Evolutionary conservation across 1,140 invertebrate genomes (phyloP), one percentile per base, ranked within the genome.

Genomic region (Drosophila neocordata): DNA sequence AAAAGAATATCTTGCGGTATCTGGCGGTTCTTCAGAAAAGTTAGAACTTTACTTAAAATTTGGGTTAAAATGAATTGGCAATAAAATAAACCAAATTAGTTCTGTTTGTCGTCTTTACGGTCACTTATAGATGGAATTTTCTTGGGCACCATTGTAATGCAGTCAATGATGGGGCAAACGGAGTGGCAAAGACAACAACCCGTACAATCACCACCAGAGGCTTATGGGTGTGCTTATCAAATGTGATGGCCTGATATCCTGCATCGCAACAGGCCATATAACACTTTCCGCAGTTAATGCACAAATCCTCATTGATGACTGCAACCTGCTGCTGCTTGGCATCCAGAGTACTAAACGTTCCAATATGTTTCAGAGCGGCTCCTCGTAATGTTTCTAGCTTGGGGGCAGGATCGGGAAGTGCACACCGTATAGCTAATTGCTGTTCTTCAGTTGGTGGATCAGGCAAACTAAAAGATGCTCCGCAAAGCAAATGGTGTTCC

Each of bases 261-360:
- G 97, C 98, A 92, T 99, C 98, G 75, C 98, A 98, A 90, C 98
- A 99, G 0, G 98, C 96, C 98, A 99, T 99, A 90, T 99, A 99
- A 92, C 98, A 99, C 93, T 99, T 99, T 11, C 98, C 98, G 92
- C 98, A 99, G 91, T 99, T 99, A 85, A 99, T 99, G 87, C 98
- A 99, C 96, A 99, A 97, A 80, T 99, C 98, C 92, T 99, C 97
- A 93, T 99, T 97, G 82, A 99, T 98, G 1, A 99, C 90, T 4
- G 98, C 98, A 1, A 99, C 97, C 22, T 98, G 97, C 94, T 99
- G 98, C 90, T 98, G 93, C 22, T 93, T 95, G 65, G 95, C 96
- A 90, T 98, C 95, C 63, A 99, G 93, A 53, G 96, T 93, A 64
- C 95, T 96, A 91, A 97, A 99, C n/a, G 95, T 91, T 0, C 96